Evolutionary conservation across 30 jellyfish, hydroid and myxozoan species (phyloP).

Genomic region (Aurelia sp.): DNA sequence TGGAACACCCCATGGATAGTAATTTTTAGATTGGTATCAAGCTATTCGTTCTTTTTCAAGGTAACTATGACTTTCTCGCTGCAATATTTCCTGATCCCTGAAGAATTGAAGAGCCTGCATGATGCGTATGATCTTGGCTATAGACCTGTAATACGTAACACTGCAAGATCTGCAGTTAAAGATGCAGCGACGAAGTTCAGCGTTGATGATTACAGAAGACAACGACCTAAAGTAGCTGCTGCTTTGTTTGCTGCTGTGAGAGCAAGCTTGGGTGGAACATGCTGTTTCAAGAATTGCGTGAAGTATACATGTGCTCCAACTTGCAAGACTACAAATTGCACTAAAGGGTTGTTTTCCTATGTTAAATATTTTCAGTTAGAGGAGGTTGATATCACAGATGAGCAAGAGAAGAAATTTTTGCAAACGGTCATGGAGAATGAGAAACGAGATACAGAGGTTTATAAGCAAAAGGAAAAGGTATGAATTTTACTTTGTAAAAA

Average conservation of each 20-base stretch:
- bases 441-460: slow-evolving; percentile 60
- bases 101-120: slow-evolving; percentile 61
- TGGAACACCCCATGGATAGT: too few relatives aligned
- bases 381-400: slow-evolving; percentile 64
- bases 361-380: slow-evolving; percentile 67
- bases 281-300: slow-evolving; percentile 56
- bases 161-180: slow-evolving; percentile 65
- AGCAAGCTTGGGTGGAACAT: slow-evolving; percentile 55
- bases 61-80: slow-evolving; percentile 60
- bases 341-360: slow-evolving; percentile 61
- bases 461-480: slow-evolving; percentile 68
- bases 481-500: neutral
- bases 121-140: slow-evolving; percentile 73
- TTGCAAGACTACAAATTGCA: slow-evolving; percentile 20
- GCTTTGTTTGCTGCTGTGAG: slow-evolving; percentile 55
- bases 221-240: slow-evolving; percentile 42
- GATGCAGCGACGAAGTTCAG: slow-evolving; percentile 56
- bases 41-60: too few relatives aligned
- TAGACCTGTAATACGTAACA: slow-evolving; percentile 57
- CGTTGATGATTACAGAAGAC: slow-evolving; percentile 49
- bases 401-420: slow-evolving; percentile 61
- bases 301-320: slow-evolving; percentile 45
- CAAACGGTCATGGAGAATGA: slow-evolving; percentile 54
- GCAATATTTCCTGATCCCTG: slow-evolving; percentile 74
- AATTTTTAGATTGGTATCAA: too few relatives aligned